phyloP scores from a whole-genome alignment of 1,140 invertebrate species.

The Mesaphorura yosii region DNA sequence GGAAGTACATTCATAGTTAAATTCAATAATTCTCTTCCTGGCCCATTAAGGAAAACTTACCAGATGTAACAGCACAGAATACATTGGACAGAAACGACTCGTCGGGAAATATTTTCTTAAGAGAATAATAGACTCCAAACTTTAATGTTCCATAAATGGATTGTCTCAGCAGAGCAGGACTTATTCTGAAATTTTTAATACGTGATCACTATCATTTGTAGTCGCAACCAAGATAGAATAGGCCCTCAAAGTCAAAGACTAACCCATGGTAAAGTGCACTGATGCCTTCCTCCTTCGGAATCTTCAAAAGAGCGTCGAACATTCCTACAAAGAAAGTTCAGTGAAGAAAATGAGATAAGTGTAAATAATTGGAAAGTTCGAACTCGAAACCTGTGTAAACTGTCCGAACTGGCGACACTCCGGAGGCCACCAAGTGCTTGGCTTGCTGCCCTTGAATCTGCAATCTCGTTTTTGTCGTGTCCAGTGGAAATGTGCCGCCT shows the following conservation, averaged over 20 bases:
- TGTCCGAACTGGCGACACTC: slow-evolving; percentile 41
- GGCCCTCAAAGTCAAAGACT: slow-evolving; percentile 28
- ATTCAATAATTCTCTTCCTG: slow-evolving; percentile 9
- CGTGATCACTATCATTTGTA: slow-evolving; percentile 4
- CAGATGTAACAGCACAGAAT: slow-evolving; percentile 68
- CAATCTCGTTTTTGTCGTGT: slow-evolving; percentile 88
- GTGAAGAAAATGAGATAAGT: no score
- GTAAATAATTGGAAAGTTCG: no score
- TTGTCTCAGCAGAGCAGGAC: slow-evolving; percentile 79
- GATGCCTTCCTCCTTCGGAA: slow-evolving; percentile 68
- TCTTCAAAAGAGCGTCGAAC: slow-evolving; percentile 68
- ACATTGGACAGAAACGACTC: slow-evolving; percentile 70
- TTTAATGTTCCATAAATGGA: slow-evolving; percentile 93
- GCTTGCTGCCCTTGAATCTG: slow-evolving; percentile 81
- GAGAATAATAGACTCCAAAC: slow-evolving; percentile 86
- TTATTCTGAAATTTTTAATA: slow-evolving; percentile 54
- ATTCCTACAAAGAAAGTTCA: no score
- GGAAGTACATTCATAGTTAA: slow-evolving; percentile 37
- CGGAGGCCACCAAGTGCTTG: slow-evolving; percentile 57
- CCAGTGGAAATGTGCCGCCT: slow-evolving; percentile 94
- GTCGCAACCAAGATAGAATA: neutral
- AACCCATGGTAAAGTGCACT: slow-evolving; percentile 72
- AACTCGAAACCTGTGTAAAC: slow-evolving; percentile 76
- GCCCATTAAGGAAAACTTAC: slow-evolving; percentile 33
- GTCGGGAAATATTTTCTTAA: slow-evolving; percentile 58